Percentiles rank a stretch among this genome's conserved stretches.
These are phyloP conservation scores for Calephelis virginiensis DNA, from an alignment of 1,140 invertebrate genomes.

Conservation along the genomic window DNA sequence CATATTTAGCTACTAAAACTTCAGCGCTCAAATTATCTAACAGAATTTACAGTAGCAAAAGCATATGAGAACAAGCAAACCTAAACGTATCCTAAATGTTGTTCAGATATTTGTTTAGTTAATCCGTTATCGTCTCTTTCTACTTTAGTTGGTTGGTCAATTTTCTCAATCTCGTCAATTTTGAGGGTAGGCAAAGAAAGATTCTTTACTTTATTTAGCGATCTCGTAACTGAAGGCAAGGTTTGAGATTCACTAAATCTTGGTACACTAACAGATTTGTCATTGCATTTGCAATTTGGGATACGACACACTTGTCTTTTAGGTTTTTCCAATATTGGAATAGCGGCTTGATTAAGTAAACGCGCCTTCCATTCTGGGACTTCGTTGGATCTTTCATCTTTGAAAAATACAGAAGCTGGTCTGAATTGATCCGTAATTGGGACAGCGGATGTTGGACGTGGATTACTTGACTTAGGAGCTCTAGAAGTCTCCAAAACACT, in stretches of 20 bases:
- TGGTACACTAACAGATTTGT: constrained; percentile 36
- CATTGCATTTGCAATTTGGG: constrained; percentile 67
- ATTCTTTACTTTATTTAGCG: constrained; percentile 59
- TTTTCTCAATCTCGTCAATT: constrained; percentile 50
- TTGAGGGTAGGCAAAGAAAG: constrained; percentile 67
- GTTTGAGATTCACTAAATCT: constrained; percentile 58
- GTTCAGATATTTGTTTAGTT: constrained; percentile 79
- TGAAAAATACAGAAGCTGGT: constrained; percentile 64
- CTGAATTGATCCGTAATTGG: constrained; percentile 61
- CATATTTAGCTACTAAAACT: neutral
- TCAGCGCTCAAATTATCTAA: constrained; percentile 11
- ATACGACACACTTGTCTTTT: constrained; percentile 59
- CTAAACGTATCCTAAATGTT: constrained; percentile 83
- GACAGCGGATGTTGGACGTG: constrained; percentile 61
- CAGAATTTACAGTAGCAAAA: constrained; percentile 9
- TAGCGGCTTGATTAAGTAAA: constrained; percentile 56
- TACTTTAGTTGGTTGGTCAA: constrained; percentile 44
- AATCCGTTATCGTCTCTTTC: constrained; percentile 53
- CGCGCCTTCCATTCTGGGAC: constrained; percentile 59
- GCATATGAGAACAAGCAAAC: constrained; percentile 8
- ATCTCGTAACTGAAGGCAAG: constrained; percentile 50
- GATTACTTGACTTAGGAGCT: constrained; percentile 49
- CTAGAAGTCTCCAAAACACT: constrained; percentile 65
- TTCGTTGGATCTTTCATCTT: constrained; percentile 48
- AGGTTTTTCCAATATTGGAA: constrained; percentile 48